These are phyloP conservation scores for Drosophila nr. perissopoda DNA, from an alignment of 2,888 invertebrate species.

Conservation along the genomic window DNA sequence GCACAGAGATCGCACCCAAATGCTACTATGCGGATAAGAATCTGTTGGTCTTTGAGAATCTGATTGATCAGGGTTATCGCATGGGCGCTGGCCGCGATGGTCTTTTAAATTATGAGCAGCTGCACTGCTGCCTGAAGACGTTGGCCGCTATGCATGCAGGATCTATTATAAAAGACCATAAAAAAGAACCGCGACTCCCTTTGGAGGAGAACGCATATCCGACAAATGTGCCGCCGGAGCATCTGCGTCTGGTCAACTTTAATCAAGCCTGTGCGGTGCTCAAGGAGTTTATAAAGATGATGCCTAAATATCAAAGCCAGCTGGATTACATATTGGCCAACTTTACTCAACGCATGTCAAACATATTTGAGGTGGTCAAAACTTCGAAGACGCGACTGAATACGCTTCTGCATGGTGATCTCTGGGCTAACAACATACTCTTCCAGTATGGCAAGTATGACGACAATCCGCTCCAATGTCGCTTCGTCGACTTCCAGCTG, in stretches of 20 bases:
- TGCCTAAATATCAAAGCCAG: slow-evolving; percentile 80
- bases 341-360: slow-evolving; percentile 68
- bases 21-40: slow-evolving; percentile 84
- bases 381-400: slow-evolving; percentile 84
- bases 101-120: slow-evolving; percentile 83
- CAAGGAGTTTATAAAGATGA: slow-evolving; percentile 73
- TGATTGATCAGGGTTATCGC: slow-evolving; percentile 79
- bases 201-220: slow-evolving; percentile 85
- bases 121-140: slow-evolving; percentile 83
- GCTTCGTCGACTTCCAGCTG: slow-evolving; percentile 90
- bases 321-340: slow-evolving; percentile 70
- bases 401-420: slow-evolving; percentile 85
- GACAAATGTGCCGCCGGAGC: slow-evolving; percentile 53
- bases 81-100: slow-evolving; percentile 79
- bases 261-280: slow-evolving; percentile 77
- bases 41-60: slow-evolving; percentile 85
- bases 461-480: slow-evolving; percentile 86
- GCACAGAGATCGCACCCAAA: slow-evolving; percentile 80
- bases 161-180: slow-evolving; percentile 84
- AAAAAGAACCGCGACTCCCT: slow-evolving; percentile 54
- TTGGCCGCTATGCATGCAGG: slow-evolving; percentile 85
- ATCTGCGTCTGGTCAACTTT: slow-evolving; percentile 76
- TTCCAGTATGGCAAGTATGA: slow-evolving; percentile 82
- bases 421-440: slow-evolving; percentile 86
- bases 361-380: slow-evolving; percentile 79